phyloP scores from a whole-genome alignment of 2,797 vertebrate species.

The Poeciliopsis paucimaculata region DNA sequence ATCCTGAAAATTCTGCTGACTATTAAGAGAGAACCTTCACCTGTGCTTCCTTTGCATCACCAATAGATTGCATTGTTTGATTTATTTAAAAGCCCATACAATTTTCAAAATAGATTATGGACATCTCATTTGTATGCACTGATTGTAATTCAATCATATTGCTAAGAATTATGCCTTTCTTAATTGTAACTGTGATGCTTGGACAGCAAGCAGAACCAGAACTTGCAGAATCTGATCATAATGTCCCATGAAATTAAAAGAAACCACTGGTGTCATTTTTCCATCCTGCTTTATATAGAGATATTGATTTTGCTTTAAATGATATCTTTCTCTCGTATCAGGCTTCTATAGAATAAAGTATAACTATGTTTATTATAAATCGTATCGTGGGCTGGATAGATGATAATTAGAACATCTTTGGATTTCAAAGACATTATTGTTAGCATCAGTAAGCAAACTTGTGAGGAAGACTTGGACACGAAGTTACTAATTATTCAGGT shows the following conservation, averaged over 20 bases:
- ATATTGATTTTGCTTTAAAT: background rate
- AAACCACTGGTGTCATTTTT: background rate
- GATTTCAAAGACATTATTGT: background rate
- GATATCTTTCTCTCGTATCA: background rate
- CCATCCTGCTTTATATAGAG: background rate
- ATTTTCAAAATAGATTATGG: background rate
- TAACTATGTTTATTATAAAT: background rate
- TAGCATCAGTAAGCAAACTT: background rate
- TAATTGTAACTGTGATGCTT: background rate
- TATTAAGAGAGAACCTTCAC: background rate
- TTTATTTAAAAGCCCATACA: background rate
- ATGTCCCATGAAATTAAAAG: background rate
- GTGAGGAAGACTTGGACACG: background rate
- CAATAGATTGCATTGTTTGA: background rate
- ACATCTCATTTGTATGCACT: background rate
- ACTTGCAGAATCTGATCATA: background rate
- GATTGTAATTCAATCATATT: background rate
- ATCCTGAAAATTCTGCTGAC: background rate
- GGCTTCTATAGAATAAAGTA: background rate
- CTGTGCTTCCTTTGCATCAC: background rate
- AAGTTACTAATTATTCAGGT: background rate
- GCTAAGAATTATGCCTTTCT: background rate
- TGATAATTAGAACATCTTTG: background rate
- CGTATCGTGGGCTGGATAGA: background rate
- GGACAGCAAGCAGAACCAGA: background rate